Evolutionary conservation across 2,797 vertebrate genomes (phyloP).

Genomic region (Salmo trutta): DNA sequence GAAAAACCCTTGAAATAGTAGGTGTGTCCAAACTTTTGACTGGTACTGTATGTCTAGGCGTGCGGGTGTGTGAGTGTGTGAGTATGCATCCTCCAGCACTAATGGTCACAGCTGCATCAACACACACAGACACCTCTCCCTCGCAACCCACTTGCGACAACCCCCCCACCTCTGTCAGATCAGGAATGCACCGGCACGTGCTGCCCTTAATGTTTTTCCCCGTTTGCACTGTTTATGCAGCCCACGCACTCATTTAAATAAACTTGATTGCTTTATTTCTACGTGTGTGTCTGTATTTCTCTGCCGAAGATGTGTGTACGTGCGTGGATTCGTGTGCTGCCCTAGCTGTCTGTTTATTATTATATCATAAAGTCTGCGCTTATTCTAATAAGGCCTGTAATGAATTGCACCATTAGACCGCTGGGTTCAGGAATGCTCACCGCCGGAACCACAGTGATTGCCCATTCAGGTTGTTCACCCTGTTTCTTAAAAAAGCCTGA

Average conservation of each 20-base stretch:
- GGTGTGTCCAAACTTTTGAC: too few species aligned
- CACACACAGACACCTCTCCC: too few species aligned
- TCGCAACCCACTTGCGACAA: too few species aligned
- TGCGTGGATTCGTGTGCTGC: slow-evolving; percentile 38
- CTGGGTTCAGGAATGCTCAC: slow-evolving; percentile 67
- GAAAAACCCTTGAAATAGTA: too few species aligned
- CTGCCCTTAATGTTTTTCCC: slow-evolving; percentile 56
- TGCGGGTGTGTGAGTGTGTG: too few species aligned
- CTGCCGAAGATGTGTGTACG: slow-evolving; percentile 9
- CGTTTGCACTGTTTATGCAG: slow-evolving; percentile 62
- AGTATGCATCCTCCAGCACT: too few species aligned
- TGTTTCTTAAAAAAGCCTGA: slow-evolving; percentile 57
- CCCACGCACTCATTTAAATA: slow-evolving; percentile 72
- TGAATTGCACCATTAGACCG: slow-evolving; percentile 69
- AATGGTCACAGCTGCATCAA: too few species aligned
- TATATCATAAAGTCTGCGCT: slow-evolving; percentile 69
- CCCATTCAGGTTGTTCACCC: slow-evolving; percentile 63
- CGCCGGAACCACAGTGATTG: slow-evolving; percentile 63
- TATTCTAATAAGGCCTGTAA: slow-evolving; percentile 76
- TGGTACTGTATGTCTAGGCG: too few species aligned
- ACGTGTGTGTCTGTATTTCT: too few species aligned
- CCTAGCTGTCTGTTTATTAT: slow-evolving; percentile 62
- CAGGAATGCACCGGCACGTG: slow-evolving; percentile 55
- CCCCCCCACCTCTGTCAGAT: slow-evolving; percentile 23
- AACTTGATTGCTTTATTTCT: slow-evolving; percentile 68